Conservation (phyloP, 2,888 invertebrate genomes). For the Hecatera dysodea region DNA sequence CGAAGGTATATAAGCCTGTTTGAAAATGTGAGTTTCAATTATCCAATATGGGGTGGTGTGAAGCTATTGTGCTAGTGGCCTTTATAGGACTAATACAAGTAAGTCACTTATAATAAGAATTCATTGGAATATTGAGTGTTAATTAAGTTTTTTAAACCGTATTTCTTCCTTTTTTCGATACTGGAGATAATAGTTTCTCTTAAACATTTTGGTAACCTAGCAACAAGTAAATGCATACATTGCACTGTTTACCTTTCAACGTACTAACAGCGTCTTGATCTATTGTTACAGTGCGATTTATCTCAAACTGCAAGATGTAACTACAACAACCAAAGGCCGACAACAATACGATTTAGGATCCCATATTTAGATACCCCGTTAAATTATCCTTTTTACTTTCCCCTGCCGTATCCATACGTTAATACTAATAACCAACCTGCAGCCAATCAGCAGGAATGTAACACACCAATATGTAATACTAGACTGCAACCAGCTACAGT, state of each 20-base stretch:
- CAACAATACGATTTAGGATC: constrained; percentile 44
- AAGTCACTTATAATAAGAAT: constrained; percentile 46
- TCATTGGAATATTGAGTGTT: background rate
- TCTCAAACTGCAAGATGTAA: constrained; percentile 43
- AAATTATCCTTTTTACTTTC: constrained; percentile 21
- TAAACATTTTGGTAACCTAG: background rate
- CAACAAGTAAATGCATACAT: background rate
- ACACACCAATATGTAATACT: constrained; percentile 29
- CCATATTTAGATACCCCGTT: constrained; percentile 14
- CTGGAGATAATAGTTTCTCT: background rate
- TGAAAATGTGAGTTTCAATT: constrained; percentile 49
- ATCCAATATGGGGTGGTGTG: constrained; percentile 74
- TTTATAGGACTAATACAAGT: constrained; percentile 79
- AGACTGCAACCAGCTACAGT: constrained; percentile 37
- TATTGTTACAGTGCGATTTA: constrained; percentile 60
- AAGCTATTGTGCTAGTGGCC: constrained; percentile 67
- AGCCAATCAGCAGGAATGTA: constrained; percentile 23
- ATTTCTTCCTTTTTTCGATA: background rate
- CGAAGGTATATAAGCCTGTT: constrained; percentile 75
- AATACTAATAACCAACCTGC: constrained; percentile 11
- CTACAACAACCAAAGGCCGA: constrained; percentile 4
- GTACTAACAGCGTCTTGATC: constrained; percentile 11
- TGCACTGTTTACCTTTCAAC: background rate
- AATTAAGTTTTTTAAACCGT: background rate
- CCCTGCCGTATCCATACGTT: constrained; percentile 45